phyloP scores from a whole-genome alignment of 1,140 invertebrate genomes.

The Melanaphis sacchari region DNA sequence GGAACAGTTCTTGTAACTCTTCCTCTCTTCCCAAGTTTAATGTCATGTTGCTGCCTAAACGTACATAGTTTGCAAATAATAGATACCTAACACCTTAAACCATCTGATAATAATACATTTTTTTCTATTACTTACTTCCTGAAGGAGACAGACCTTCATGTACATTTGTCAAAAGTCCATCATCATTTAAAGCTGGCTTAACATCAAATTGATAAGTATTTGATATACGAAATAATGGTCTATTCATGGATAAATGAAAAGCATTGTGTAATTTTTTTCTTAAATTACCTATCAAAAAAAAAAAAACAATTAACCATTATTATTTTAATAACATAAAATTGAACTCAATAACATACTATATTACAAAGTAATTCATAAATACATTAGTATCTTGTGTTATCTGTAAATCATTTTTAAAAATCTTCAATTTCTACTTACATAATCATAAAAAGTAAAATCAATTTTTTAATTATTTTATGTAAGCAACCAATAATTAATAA shows the following conservation, averaged over 20 bases:
- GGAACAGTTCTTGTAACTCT: conserved; percentile 41
- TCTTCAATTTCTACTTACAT: background rate
- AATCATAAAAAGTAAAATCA: background rate
- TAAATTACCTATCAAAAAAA: conserved; percentile 38
- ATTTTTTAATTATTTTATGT: background rate
- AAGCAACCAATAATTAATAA: background rate
- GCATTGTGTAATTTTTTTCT: conserved; percentile 50
- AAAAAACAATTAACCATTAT: background rate
- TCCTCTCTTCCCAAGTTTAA: conserved; percentile 29
- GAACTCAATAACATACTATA: background rate
- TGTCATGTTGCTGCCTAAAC: conserved; percentile 15
- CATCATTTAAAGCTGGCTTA: conserved; percentile 17
- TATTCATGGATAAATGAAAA: conserved; percentile 29
- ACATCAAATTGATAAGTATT: conserved; percentile 45
- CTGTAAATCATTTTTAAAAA: background rate
- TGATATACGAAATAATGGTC: conserved; percentile 52
- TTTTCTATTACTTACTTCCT: conserved; percentile 51
- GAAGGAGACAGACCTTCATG: conserved; percentile 58
- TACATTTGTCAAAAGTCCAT: conserved; percentile 57
- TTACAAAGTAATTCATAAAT: background rate
- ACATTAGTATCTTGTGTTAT: background rate
- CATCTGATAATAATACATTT: background rate
- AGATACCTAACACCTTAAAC: conserved; percentile 8
- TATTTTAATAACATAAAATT: background rate
- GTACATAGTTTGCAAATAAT: conserved; percentile 37